These are phyloP conservation scores for Neodiprion virginianus DNA, from an alignment of 1,140 invertebrate species.

Conservation along the genomic window DNA sequence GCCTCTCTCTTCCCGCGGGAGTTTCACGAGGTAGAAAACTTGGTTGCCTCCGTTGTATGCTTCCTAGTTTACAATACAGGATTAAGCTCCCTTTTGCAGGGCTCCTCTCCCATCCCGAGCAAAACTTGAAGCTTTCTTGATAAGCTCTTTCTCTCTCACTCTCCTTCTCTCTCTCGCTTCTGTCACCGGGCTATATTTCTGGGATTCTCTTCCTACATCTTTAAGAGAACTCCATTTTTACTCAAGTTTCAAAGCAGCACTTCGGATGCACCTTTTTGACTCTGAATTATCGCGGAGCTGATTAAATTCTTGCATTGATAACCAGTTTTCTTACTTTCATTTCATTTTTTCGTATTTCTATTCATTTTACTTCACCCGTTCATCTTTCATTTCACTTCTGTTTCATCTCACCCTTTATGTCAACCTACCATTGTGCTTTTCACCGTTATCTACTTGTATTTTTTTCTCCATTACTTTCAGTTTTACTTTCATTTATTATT, in stretches of 20 bases:
- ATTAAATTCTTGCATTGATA: too few species aligned
- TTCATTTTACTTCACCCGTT: too few species aligned
- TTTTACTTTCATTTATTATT: too few species aligned
- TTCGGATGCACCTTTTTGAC: slow-evolving; percentile 25
- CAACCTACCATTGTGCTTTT: too few species aligned
- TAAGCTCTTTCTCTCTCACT: slow-evolving; percentile 44
- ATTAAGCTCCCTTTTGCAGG: slow-evolving; percentile 44
- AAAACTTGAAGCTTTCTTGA: slow-evolving; percentile 53
- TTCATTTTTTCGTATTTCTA: too few species aligned
- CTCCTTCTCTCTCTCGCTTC: slow-evolving; percentile 19
- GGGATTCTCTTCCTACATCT: slow-evolving; percentile 16
- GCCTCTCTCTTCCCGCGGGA: neutral
- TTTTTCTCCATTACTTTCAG: too few species aligned
- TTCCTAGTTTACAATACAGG: slow-evolving; percentile 57
- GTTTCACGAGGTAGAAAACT: slow-evolving; percentile 32
- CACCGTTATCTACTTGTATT: too few species aligned
- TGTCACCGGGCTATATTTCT: slow-evolving; percentile 15
- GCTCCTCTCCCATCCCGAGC: slow-evolving; percentile 21
- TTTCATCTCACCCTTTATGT: too few species aligned
- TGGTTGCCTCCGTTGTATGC: slow-evolving; percentile 46
- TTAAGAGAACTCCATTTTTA: slow-evolving; percentile 12
- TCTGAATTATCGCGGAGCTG: neutral
- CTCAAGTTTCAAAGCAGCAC: slow-evolving; percentile 28
- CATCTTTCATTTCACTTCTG: too few species aligned
- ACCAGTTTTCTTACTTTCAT: too few species aligned